Evolutionary conservation across 2,888 invertebrate species (phyloP), one percentile per base, ranked within the genome.

Genomic region (Syrphus vitripennis): DNA sequence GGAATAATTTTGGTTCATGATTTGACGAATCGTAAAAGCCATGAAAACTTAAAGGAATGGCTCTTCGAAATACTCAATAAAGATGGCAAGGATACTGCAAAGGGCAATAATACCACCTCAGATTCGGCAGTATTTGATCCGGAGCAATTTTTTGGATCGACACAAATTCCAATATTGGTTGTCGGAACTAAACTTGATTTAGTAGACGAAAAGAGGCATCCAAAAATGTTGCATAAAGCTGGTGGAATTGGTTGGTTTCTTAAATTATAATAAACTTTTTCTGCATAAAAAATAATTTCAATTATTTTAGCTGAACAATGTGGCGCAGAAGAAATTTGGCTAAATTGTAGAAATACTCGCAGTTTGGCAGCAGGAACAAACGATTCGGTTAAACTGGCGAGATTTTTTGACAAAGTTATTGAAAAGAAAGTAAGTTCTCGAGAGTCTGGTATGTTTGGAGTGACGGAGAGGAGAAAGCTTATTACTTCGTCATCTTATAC

Each of bases 1-100:
- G 99, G 99, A 94, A 96, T 99, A 40, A 97, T 99, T 89, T 93
- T 99, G 83, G 98, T 99, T 2, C 99, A 99, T 91, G 99, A 99
- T 93, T 93, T 99, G 90, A 98, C 98, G 5, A 99, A 99, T 92
- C 94, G 97, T 88, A 99, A 99, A 92, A 98, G 98, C 72, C 98
- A 99, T 91, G 95, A 97, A 82, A 98, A 99, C 93, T 93, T 99
- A 81, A 95, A 96, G 87, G 97, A 97, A 92, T 99, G 99, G 99
- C 93, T 99, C 1, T 95, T 96, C 53, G 98, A 99, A 93, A 96
- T 98, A 84, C 92, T 98, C 61, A 96, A 96, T 91, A 95, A 95
- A 90, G 96, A 96, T 87, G 94, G 94, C 78, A 94, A 90, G 89
- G 93, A 90, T 89, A 92, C 90, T 37, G 89, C 89, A 55, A 91